Base-by-base conservation (phyloP, 2,888 invertebrate species). In the Ochropleura plecta region DNA sequence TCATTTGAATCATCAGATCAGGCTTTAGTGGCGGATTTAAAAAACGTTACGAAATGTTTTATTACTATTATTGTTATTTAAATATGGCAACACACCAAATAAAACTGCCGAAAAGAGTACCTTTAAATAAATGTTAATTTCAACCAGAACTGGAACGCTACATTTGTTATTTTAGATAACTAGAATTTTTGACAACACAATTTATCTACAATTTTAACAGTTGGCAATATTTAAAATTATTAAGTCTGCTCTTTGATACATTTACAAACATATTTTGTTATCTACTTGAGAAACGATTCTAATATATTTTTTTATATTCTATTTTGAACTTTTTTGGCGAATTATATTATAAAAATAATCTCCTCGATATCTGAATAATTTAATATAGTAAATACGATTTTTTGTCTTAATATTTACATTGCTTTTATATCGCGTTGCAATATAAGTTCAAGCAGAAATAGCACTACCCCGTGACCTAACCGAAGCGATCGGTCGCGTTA, bases 251-350 rank as follows among this genome's bases (percentile, higher is more conserved):
- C 16, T 14, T 8, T 18, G 59, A 71, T 53, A 64, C 71, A 65
- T 70, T 70, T 74, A 73, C 60, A 73, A 68, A 59, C 20, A 75
- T 49, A 53, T 49, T 44, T 65, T 48, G 9, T 60, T 14, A 30
- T 14, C 44, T 57, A 71, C 9, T 18, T 20, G 8, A 46, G 4
- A 67, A 73, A 70, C 30, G 7, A 49, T 42, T 70, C 44, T 57
- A 67, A 20, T 0, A 5, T 59, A 73, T 77, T 76, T 77, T n/a
- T 73, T 59, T 48, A 16, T 42, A 64, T 67, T 76, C 63, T 86
- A 72, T 55, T 84, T 84, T 86, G 78, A 86, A 84, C 84, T 74
- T 77, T 83, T 81, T 83, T 84, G 73, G 65, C 75, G 70, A 80
- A 76, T 81, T 76, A 71, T 73, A 48, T 76, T 71, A 74, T 7